Evolutionary conservation across 2,888 invertebrate genomes (phyloP).

Genomic region (Linyphia triangularis): DNA sequence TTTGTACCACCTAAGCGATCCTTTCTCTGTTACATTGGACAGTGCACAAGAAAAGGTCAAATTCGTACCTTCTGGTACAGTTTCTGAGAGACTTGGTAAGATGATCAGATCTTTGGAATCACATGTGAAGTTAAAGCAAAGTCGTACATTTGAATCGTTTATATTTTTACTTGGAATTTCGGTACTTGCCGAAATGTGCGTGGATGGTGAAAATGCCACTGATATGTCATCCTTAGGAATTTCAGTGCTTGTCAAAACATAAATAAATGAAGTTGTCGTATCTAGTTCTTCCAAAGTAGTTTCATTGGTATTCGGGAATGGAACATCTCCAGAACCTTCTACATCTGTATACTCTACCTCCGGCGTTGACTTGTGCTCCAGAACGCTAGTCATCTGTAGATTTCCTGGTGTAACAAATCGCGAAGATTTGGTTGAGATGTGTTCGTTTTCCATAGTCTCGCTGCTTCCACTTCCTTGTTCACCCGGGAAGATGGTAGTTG

Average conservation of each 20-base stretch:
- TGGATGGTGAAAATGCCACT: background rate
- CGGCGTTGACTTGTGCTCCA: background rate
- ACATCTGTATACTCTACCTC: background rate
- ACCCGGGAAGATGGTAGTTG: background rate
- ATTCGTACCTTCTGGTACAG: slow-evolving; percentile 45
- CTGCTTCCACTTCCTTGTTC: slow-evolving; percentile 29
- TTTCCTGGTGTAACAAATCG: background rate
- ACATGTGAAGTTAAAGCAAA: slow-evolving; percentile 33
- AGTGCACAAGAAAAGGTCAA: slow-evolving; percentile 6
- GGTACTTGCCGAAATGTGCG: background rate
- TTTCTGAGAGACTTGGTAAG: slow-evolving; percentile 1
- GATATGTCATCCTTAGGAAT: background rate
- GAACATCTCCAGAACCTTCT: background rate
- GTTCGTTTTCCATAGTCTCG: background rate
- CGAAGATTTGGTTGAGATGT: background rate
- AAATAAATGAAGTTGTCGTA: background rate
- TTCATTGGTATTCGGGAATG: background rate
- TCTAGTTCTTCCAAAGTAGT: background rate
- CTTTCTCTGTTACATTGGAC: background rate
- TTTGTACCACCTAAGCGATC: slow-evolving; percentile 28
- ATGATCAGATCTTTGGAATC: background rate
- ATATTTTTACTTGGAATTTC: background rate
- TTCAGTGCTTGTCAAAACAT: background rate
- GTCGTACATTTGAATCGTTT: background rate
- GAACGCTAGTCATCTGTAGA: background rate